These are phyloP conservation scores for Barypeithes pellucidus DNA, from an alignment of 2,888 invertebrate genomes.

Conservation along the genomic window DNA sequence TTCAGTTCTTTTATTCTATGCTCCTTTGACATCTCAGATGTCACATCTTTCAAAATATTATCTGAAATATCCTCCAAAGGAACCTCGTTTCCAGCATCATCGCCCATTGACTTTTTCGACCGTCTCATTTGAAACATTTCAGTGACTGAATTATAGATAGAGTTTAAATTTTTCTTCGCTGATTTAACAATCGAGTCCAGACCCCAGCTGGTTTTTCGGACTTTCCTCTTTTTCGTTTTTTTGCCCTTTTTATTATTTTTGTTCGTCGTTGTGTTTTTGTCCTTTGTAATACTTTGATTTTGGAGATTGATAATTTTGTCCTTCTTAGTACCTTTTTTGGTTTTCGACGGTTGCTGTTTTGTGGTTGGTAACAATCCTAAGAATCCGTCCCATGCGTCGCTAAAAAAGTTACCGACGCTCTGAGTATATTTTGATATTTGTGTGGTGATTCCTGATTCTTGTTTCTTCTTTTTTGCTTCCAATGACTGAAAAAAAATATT, in stretches of 20 bases:
- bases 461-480: slow-evolving; percentile 50
- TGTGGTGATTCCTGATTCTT: slow-evolving; percentile 27
- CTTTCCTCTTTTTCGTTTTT: slow-evolving; percentile 36
- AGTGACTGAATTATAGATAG: slow-evolving; percentile 50
- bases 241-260: slow-evolving; percentile 26
- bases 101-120: slow-evolving; percentile 10
- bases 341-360: background rate
- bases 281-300: background rate
- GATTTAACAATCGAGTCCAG: slow-evolving; percentile 51
- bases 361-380: slow-evolving; percentile 42
- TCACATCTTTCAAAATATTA: slow-evolving; percentile 18
- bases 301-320: background rate
- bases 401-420: slow-evolving; percentile 51
- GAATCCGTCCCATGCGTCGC: slow-evolving; percentile 53
- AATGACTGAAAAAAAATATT: slow-evolving; percentile 40
- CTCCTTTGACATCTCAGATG: slow-evolving; percentile 14
- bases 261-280: background rate
- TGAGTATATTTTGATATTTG: slow-evolving; percentile 46
- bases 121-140: slow-evolving; percentile 41
- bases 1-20: slow-evolving; percentile 20
- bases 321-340: background rate
- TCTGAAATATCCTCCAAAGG: slow-evolving; percentile 36
- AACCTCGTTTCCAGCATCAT: slow-evolving; percentile 43
- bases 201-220: slow-evolving; percentile 44
- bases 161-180: slow-evolving; percentile 50